Percentiles rank a stretch among this genome's conserved stretches.
Evolutionary conservation across 64 coral and sea anemone genomes (phyloP).

Genomic region (Montipora foliosa): DNA sequence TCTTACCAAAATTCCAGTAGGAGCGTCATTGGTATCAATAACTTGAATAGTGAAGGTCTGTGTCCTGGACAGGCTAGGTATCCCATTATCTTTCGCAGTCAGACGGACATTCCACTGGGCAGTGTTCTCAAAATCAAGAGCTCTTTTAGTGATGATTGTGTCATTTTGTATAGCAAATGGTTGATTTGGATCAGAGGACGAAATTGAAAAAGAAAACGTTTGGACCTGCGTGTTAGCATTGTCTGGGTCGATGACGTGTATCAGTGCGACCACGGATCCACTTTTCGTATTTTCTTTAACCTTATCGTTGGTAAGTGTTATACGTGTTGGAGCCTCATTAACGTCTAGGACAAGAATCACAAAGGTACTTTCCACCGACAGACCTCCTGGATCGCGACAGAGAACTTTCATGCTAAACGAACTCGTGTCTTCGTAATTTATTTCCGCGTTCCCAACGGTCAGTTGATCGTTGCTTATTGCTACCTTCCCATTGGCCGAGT

Average conservation of each 20-base stretch:
- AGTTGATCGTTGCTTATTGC: conserved; percentile 49
- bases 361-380: conserved; percentile 40
- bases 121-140: conserved; percentile 58
- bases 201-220: conserved; percentile 60
- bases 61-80: conserved; percentile 36
- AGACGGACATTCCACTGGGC: conserved; percentile 67
- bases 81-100: conserved; percentile 60
- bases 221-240: conserved; percentile 58
- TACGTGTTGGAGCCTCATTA: conserved; percentile 66
- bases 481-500: conserved; percentile 80
- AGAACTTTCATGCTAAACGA: conserved; percentile 69
- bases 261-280: conserved; percentile 16
- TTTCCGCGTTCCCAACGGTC: conserved; percentile 65
- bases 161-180: conserved; percentile 66
- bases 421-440: conserved; percentile 76
- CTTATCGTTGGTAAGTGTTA: conserved; percentile 62
- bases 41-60: conserved; percentile 76
- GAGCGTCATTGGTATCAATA: conserved; percentile 72
- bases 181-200: conserved; percentile 10
- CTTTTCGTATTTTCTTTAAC: conserved; percentile 65
- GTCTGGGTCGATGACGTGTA: conserved; percentile 66
- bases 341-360: conserved; percentile 61
- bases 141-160: conserved; percentile 47
- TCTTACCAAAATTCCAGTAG: conserved; percentile 73
- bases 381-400: conserved; percentile 66